Base-by-base conservation (phyloP, 2,797 vertebrate genomes). In the Schizopygopsis pylzovi region DNA sequence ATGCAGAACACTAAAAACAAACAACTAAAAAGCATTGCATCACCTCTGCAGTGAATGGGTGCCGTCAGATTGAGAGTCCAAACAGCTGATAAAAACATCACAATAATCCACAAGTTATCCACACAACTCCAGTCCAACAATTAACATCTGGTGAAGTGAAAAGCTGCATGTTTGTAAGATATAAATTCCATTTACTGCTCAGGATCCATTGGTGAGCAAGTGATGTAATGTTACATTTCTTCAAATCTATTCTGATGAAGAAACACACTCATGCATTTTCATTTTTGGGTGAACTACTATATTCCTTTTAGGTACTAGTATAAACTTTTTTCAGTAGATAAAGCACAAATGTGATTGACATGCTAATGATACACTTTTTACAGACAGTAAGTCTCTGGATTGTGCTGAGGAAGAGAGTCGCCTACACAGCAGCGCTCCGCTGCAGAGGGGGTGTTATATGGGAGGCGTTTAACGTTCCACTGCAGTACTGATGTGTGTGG, bases 401-500 rank as follows among this genome's bases (percentile, higher is more conserved):
- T 68, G 63, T 52, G 47, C 22, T 41, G 6, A 56, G 61, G 47
- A 78, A 84, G 25, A 45, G 41, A 39, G 45, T 54, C 25, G 56
- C 82, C 82, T 61, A 67, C 82, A 18, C 56, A 1, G 33, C 43
- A 43, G 49, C 11, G 8, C 28, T 65, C 82, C 2, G 68, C 68
- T 45, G 81, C 54, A 82, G 81, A 82, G 54, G 81, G 73, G 54
- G 76, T 78, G 54, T 61, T 43, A 78, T 54, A 76, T 25, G 61
- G 75, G 75, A 82, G 39, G 52, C 56, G 49, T 82, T 82, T 71
- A 47, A 75, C 54, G 15, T 75, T 77, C 72, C 61, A 45, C 59
- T 63, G 81, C 70, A 33, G 28, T 63, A 15, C 43, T 76, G 41
- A 47, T 84, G 75, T 84, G 75, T 68, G 83, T 78, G 83, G 83